Evolutionary conservation across 23 tunicate species (phyloP).

Genomic region (Aplidium turbinatum): DNA sequence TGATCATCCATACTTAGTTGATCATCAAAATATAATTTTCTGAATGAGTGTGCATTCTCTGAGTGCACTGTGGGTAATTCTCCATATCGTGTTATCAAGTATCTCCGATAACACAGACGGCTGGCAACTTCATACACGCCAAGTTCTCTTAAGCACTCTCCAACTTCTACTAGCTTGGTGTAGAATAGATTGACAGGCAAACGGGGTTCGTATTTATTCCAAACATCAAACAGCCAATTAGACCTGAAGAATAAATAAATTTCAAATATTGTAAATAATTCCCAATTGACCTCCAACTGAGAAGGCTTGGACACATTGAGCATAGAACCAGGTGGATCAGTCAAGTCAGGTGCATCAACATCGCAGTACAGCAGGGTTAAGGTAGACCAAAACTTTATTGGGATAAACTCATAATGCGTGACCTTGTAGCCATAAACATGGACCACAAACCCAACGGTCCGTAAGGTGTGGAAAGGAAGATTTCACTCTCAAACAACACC

Average conservation of each 20-base stretch:
- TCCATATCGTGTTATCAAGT: constrained; percentile 37
- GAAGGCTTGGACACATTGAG: too few species aligned
- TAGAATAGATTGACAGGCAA: constrained; percentile 61
- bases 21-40: constrained; percentile 28
- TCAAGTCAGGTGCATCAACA: too few species aligned
- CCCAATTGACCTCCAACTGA: background rate
- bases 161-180: constrained; percentile 57
- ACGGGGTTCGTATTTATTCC: constrained; percentile 91
- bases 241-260: constrained; percentile 32
- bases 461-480: too few species aligned
- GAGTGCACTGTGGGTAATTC: background rate
- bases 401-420: too few species aligned
- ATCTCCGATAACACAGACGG: constrained; percentile 72
- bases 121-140: constrained; percentile 69
- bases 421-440: too few species aligned
- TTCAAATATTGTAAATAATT: background rate
- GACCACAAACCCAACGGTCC: too few species aligned
- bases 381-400: too few species aligned
- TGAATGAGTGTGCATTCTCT: constrained; percentile 31
- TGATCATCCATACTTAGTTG: constrained; percentile 30
- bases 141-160: constrained; percentile 46
- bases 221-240: constrained; percentile 86
- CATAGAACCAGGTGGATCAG: too few species aligned
- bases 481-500: too few species aligned
- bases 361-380: too few species aligned